Base-by-base conservation (phyloP, 2,888 invertebrate genomes). In the Tinea pellionella region DNA sequence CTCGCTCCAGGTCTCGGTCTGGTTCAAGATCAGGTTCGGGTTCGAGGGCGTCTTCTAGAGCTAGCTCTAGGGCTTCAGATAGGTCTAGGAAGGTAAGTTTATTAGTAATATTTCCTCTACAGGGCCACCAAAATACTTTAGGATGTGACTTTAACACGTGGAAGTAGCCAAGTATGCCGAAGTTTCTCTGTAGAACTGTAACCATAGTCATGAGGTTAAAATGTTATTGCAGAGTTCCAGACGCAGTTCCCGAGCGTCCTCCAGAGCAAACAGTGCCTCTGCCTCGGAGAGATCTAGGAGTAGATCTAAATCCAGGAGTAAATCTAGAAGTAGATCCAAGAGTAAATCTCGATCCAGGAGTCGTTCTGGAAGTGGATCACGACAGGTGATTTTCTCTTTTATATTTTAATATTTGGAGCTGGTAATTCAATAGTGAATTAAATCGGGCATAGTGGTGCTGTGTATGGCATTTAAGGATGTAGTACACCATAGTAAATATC, bases 281-380 rank as follows among this genome's bases (percentile, higher is more conserved):
- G 78, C 77, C 9, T 47, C 47, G 1, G 47, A 47, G 15, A 47
- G 47, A 15, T 47, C 47, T 15, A 47, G 15, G 15, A 47, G 47
- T n/a, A n/a, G 16, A n/a, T 81, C 81, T 6, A 78, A 79, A 0
- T 84, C 83, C 0, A 66, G 68, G 7, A 81, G 80, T 15, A 77
- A 78, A 61, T 80, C 82, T 2, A 71, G 74, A 57, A 80, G 80
- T 55, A 82, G 74, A 7, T 80, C 81, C 0, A 79, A 73, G 47
- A 47, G 47, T 47, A 47, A 47, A 47, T 47, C 47, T 1, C 70
- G 76, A 30, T 84, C 85, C 1, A 75, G 75, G 55, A 85, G 83
- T 65, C 68, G 83, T 0, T 86, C 87, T 0, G 69, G 65, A 0
- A 86, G 85, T 65, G 85, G 82, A 0, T 85, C 85, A 12, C 74